A percentile compares a stretch with the other conserved stretches of the same genome.
Conservation (phyloP, 2,113 vertebrate species). For the Protobothrops mucrosquamatus region DNA sequence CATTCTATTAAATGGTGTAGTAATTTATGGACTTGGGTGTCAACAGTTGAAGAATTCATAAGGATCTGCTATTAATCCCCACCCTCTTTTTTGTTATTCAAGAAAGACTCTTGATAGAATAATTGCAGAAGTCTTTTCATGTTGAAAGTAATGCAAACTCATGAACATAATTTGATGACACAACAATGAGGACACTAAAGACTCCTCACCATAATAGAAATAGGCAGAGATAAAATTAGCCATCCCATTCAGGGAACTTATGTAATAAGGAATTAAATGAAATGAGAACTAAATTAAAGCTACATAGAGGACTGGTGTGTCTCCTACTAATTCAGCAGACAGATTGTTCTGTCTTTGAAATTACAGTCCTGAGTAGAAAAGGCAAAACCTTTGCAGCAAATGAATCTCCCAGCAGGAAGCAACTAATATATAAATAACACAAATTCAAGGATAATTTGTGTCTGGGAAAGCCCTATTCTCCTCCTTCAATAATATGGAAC, state of each 20-base stretch:
- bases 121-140: slow-evolving; percentile 11
- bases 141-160: not conserved
- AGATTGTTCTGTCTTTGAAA: not conserved
- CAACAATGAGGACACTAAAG: not conserved
- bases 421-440: not conserved
- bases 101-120: not conserved
- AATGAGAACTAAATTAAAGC: slow-evolving; percentile 16
- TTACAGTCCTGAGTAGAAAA: not conserved
- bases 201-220: not conserved
- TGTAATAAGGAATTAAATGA: slow-evolving; percentile 5
- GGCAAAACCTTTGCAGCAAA: not conserved
- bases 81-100: not conserved
- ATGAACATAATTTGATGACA: slow-evolving; percentile 3
- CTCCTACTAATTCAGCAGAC: not conserved
- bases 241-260: not conserved
- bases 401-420: not conserved
- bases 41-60: not conserved
- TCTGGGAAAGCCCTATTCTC: not conserved
- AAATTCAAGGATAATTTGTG: not conserved
- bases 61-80: slow-evolving; percentile 4
- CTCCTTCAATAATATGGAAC: not conserved
- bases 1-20: not conserved
- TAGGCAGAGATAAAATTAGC: not conserved
- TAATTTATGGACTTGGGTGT: not conserved
- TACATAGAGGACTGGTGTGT: not conserved